phyloP scores from a whole-genome alignment of 2,888 invertebrate species.

The Spilosoma lubricipeda region DNA sequence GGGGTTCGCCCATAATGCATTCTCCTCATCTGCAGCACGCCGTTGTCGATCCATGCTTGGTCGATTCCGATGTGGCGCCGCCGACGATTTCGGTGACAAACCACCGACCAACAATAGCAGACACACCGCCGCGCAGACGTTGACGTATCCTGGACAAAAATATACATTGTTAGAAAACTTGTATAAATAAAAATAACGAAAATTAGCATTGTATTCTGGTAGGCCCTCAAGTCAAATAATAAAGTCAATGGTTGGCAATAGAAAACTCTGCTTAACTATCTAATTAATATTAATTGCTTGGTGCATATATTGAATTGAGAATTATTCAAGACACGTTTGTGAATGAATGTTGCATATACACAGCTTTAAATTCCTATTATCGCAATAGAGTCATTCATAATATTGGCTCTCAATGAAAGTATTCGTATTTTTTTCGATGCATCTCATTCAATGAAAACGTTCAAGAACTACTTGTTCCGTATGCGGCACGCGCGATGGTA shows the following conservation, averaged over 20 bases:
- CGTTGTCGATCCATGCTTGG: constrained; percentile 68
- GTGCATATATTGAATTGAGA: constrained; percentile 18
- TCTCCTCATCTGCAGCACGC: constrained; percentile 64
- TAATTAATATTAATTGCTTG: constrained; percentile 24
- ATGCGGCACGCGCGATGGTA: constrained; percentile 82
- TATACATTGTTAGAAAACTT: not conserved
- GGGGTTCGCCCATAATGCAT: constrained; percentile 76
- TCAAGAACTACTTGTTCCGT: constrained; percentile 72
- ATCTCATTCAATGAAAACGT: constrained; percentile 73
- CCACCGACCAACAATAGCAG: constrained; percentile 76
- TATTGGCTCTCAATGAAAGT: constrained; percentile 47
- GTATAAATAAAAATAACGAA: not conserved
- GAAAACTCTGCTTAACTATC: constrained; percentile 15
- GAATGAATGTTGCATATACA: constrained; percentile 19
- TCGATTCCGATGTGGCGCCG: constrained; percentile 73
- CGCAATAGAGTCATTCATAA: constrained; percentile 28
- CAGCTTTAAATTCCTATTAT: constrained; percentile 17
- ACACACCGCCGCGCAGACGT: constrained; percentile 82
- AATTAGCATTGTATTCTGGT: not conserved
- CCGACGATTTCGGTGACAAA: constrained; percentile 73
- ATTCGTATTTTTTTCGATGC: constrained; percentile 57
- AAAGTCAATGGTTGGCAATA: constrained; percentile 7
- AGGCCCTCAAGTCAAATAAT: not conserved
- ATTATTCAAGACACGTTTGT: constrained; percentile 24
- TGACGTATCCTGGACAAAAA: constrained; percentile 76